Conservation (phyloP, 1,140 invertebrate genomes). For the Acromyrmex charruanus region DNA sequence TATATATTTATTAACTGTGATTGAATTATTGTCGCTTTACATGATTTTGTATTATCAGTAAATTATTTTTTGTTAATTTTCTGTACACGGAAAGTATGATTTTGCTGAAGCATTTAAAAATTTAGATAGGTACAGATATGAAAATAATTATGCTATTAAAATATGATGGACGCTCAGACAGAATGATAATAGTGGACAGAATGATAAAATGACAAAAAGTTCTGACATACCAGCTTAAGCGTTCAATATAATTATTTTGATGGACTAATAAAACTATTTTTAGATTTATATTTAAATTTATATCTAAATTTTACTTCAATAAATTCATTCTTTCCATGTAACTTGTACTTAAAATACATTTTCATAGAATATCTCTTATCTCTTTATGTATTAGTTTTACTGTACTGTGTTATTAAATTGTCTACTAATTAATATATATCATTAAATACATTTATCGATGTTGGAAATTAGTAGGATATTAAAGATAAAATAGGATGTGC, state of each 20-base stretch:
- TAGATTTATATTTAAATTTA: too few relatives aligned
- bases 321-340: background rate
- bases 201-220: too few relatives aligned
- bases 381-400: constrained; percentile 15
- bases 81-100: too few relatives aligned
- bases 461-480: constrained; percentile 18
- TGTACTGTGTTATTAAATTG: constrained; percentile 4
- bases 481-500: constrained; percentile 1
- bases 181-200: too few relatives aligned
- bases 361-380: background rate
- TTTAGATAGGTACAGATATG: too few relatives aligned
- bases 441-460: constrained; percentile 16
- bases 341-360: background rate
- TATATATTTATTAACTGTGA: background rate
- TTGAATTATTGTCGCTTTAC: background rate
- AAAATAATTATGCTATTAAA: too few relatives aligned
- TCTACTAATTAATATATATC: background rate
- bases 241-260: too few relatives aligned
- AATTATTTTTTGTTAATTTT: background rate
- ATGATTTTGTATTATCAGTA: background rate
- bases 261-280: too few relatives aligned
- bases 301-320: too few relatives aligned
- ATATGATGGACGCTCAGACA: too few relatives aligned
- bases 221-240: too few relatives aligned
- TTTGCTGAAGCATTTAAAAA: too few relatives aligned